Evolutionary conservation across 2,797 vertebrate genomes (phyloP).

Genomic region (Taenioides sp.): DNA sequence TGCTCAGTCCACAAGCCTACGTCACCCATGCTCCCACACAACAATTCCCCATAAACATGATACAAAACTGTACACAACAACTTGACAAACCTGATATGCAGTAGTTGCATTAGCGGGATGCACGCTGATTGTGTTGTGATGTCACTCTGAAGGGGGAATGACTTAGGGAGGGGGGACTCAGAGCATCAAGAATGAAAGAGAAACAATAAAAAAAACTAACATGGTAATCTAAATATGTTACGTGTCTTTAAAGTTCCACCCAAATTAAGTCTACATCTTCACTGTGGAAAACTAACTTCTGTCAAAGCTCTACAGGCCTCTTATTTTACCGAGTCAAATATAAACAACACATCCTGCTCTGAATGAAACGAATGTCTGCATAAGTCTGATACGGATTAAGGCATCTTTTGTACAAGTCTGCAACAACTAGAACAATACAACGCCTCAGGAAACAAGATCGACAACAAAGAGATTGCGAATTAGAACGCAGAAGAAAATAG

Average conservation of each 20-base stretch:
- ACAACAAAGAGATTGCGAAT: neutral
- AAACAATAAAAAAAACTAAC: too few species aligned
- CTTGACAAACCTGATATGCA: too few species aligned
- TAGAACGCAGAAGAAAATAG: neutral
- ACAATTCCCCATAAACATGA: too few species aligned
- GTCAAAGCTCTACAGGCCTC: neutral
- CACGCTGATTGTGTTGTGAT: too few species aligned
- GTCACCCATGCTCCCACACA: too few species aligned
- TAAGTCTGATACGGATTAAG: neutral
- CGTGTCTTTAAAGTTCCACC: neutral
- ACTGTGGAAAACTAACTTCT: slow-evolving; percentile 3
- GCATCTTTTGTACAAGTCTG: slow-evolving; percentile 8
- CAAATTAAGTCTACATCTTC: neutral
- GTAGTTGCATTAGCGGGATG: too few species aligned
- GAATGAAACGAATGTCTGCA: neutral
- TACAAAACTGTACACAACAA: too few species aligned
- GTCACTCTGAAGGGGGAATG: too few species aligned
- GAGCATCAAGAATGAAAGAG: too few species aligned
- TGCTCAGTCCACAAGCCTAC: too few species aligned
- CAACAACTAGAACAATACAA: neutral
- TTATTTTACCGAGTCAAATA: neutral
- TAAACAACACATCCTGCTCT: neutral
- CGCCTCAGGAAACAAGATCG: neutral
- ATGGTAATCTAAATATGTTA: too few species aligned
- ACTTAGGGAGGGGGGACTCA: too few species aligned